phyloP scores from a whole-genome alignment of 2,113 vertebrate species.

The Vulpes lagopus region DNA sequence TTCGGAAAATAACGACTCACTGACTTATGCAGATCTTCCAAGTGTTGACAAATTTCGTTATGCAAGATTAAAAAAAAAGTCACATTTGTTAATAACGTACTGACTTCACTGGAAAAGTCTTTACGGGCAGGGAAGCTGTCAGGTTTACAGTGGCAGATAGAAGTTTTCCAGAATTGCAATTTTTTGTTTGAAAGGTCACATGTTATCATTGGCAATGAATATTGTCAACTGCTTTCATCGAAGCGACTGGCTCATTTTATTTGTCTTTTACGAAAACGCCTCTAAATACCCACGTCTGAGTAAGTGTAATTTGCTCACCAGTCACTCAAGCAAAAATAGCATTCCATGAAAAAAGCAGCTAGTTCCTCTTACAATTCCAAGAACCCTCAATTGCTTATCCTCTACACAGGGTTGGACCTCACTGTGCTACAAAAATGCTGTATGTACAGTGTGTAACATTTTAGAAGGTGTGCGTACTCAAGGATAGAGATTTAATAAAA shows the following conservation, averaged over 20 bases:
- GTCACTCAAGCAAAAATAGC: neutral
- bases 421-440: no score
- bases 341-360: neutral
- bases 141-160: neutral
- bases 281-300: neutral
- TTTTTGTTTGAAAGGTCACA: constrained; percentile 7
- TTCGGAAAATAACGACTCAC: neutral
- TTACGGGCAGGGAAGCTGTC: neutral
- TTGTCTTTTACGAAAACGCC: neutral
- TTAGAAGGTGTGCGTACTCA: neutral
- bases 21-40: neutral
- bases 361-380: neutral
- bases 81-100: neutral
- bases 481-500: neutral
- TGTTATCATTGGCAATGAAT: neutral
- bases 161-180: neutral
- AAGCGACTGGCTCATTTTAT: neutral
- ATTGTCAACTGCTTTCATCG: neutral
- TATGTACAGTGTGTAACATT: neutral
- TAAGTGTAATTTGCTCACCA: neutral
- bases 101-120: constrained; percentile 3
- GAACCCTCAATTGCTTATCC: neutral
- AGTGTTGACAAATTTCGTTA: neutral
- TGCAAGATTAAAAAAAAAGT: neutral
- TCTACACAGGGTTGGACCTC: neutral